Conservation (phyloP, 2,113 vertebrate genomes). For the Halichoeres trimaculatus region DNA sequence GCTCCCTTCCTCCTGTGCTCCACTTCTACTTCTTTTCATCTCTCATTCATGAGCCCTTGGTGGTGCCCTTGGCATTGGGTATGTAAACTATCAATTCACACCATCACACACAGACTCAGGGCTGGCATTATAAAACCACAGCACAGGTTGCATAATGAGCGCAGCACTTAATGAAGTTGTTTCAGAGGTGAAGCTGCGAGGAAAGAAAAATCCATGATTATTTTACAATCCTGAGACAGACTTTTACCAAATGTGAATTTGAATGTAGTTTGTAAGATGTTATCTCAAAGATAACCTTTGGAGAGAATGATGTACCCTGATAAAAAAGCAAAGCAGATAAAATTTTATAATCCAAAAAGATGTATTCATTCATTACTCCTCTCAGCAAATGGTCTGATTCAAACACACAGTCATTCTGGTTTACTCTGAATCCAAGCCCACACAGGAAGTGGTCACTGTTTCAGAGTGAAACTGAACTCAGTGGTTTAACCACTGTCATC, state of each 20-base stretch:
- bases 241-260: constrained; percentile 44
- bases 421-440: constrained; percentile 4
- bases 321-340: constrained; percentile 12
- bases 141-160: constrained; percentile 67
- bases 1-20: constrained; percentile 57
- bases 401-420: background rate
- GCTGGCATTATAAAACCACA: constrained; percentile 67
- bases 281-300: constrained; percentile 23
- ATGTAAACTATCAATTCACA: constrained; percentile 78
- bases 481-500: constrained; percentile 13
- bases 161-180: constrained; percentile 69
- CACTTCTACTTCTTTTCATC: constrained; percentile 76
- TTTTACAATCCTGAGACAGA: constrained; percentile 35
- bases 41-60: constrained; percentile 82
- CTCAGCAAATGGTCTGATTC: constrained; percentile 6
- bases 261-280: constrained; percentile 28
- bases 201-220: constrained; percentile 52
- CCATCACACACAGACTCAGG: constrained; percentile 60
- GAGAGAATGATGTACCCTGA: constrained; percentile 8
- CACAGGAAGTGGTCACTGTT: background rate
- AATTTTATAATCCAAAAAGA: background rate
- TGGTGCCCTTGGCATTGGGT: constrained; percentile 79
- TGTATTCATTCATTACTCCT: constrained; percentile 11
- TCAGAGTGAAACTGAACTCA: background rate
- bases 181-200: constrained; percentile 54